Conservation (phyloP, 2,113 vertebrate genomes). For the Ctenomys sociabilis region DNA sequence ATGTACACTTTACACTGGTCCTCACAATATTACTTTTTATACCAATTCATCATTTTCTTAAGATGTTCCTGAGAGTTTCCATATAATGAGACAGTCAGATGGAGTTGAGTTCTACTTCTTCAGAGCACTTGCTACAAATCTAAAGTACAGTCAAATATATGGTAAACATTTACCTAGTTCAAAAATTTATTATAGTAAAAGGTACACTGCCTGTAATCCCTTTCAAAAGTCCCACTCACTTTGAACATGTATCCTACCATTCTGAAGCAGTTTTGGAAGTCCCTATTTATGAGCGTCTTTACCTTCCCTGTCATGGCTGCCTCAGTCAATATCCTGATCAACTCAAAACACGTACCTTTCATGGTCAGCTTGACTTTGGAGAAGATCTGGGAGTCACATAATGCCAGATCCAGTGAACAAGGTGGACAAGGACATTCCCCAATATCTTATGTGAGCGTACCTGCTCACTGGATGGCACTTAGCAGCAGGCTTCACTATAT, state of each 20-base stretch:
- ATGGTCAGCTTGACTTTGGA: neutral
- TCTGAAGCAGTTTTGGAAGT: neutral
- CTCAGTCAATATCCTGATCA: neutral
- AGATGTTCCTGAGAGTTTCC: neutral
- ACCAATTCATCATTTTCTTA: neutral
- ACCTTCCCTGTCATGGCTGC: neutral
- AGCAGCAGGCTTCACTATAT: neutral
- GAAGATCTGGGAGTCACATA: neutral
- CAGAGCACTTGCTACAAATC: neutral
- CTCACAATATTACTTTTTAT: neutral
- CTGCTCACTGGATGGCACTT: neutral
- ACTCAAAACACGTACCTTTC: neutral
- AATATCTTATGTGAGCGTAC: neutral
- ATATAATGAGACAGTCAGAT: neutral
- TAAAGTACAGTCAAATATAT: neutral
- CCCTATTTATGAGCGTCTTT: neutral
- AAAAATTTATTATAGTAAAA: neutral
- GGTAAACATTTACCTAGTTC: neutral
- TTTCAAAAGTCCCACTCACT: neutral
- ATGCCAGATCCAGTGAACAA: neutral
- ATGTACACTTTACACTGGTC: neutral
- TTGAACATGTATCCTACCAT: neutral
- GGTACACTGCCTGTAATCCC: neutral
- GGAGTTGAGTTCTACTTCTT: neutral
- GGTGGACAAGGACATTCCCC: neutral